phyloP scores from a whole-genome alignment of 2,113 vertebrate genomes.

The Tringa solitaria region DNA sequence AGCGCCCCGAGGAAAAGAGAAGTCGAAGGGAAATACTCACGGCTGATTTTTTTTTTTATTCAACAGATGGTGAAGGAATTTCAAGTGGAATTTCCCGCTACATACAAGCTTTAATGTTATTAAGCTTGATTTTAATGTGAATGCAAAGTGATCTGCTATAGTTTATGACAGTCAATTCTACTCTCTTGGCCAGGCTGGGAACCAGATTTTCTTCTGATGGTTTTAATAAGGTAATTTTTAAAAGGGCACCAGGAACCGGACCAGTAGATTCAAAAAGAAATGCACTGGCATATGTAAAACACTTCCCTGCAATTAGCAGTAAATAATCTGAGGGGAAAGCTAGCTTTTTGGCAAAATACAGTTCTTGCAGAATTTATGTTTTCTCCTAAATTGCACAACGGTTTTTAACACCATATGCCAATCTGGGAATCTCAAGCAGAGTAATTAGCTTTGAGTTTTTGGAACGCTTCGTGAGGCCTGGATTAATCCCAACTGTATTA shows the following conservation, averaged over 20 bases:
- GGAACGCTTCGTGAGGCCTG: constrained; percentile 20
- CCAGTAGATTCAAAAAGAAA: not conserved
- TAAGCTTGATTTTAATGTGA: constrained; percentile 30
- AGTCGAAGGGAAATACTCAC: not conserved
- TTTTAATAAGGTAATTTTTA: constrained; percentile 4
- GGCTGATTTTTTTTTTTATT: not conserved
- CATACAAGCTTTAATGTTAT: not conserved
- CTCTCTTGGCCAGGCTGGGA: not conserved
- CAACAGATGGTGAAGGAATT: constrained; percentile 35
- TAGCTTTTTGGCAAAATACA: not conserved
- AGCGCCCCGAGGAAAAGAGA: not conserved
- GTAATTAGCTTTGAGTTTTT: constrained; percentile 48
- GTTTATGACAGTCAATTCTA: constrained; percentile 5
- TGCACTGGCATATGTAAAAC: not conserved
- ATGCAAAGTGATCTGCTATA: not conserved
- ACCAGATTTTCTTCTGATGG: not conserved
- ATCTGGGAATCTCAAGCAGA: not conserved
- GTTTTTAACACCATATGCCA: constrained; percentile 34
- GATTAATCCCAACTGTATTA: constrained; percentile 41
- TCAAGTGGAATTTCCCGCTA: not conserved
- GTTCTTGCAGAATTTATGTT: not conserved
- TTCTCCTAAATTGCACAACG: not conserved
- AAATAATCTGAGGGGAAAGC: not conserved
- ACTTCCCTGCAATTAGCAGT: not conserved
- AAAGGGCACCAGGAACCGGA: not conserved